phyloP scores from a whole-genome alignment of 2,113 vertebrate species.

The Elanus axillaris region DNA sequence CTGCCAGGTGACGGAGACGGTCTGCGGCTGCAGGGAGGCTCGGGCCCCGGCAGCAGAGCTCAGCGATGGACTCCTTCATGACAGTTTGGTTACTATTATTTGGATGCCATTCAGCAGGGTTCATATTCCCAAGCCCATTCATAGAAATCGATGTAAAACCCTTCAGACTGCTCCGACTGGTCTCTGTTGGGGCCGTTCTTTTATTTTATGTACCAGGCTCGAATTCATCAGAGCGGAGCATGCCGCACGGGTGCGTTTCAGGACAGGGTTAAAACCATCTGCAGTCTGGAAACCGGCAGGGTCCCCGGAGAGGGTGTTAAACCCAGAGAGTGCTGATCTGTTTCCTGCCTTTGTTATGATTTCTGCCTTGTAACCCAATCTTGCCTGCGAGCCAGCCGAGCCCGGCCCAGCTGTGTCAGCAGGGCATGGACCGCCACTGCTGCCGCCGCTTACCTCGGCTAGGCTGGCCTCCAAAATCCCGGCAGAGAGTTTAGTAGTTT shows the following conservation, averaged over 20 bases:
- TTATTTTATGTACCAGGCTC: not conserved
- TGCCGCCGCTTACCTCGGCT: not conserved
- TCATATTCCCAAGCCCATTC: not conserved
- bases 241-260: constrained; percentile 21
- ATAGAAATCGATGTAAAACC: not conserved
- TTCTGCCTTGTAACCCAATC: constrained; percentile 82
- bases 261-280: constrained; percentile 76
- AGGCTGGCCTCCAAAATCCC: not conserved
- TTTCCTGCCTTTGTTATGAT: constrained; percentile 94
- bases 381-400: constrained; percentile 62
- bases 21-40: not conserved
- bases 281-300: constrained; percentile 63
- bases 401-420: constrained; percentile 84
- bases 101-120: not conserved
- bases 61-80: not conserved
- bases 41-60: not conserved
- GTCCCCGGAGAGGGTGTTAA: constrained; percentile 73
- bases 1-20: not conserved
- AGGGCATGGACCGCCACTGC: constrained; percentile 57
- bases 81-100: not conserved
- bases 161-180: not conserved
- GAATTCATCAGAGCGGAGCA: not conserved
- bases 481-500: not conserved
- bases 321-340: constrained; percentile 82
- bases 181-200: not conserved